phyloP scores from a whole-genome alignment of 2,797 vertebrate species.

The Platyrinchus mystaceus region DNA sequence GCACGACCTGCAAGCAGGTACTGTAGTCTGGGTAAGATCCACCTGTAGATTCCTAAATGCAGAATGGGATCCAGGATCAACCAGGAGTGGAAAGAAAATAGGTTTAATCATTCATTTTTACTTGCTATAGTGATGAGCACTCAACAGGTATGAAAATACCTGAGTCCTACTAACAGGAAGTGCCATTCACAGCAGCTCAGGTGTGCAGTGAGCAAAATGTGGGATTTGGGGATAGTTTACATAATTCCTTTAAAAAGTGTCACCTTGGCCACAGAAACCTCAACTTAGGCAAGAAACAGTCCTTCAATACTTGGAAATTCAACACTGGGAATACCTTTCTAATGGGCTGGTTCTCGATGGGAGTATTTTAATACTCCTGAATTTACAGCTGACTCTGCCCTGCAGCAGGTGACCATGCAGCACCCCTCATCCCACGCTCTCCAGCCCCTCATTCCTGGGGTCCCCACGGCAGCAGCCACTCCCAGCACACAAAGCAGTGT shows the following conservation, averaged over 20 bases:
- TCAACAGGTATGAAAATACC: neutral
- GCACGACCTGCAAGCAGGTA: constrained; percentile 82
- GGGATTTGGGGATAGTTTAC: neutral
- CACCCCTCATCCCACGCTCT: neutral
- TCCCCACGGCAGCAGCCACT: neutral
- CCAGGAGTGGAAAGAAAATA: neutral
- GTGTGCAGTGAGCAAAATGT: neutral
- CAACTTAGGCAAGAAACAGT: rapidly evolving
- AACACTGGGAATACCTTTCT: neutral
- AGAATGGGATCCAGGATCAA: neutral
- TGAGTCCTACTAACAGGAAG: neutral
- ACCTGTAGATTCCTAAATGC: constrained; percentile 69
- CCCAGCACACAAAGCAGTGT: neutral
- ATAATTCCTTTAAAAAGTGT: neutral
- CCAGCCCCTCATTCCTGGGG: neutral
- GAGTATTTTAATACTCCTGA: neutral
- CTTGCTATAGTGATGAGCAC: neutral
- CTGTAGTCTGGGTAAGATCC: constrained; percentile 77
- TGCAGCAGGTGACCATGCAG: constrained; percentile 4
- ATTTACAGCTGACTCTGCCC: neutral
- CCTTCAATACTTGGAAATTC: neutral
- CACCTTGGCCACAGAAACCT: neutral
- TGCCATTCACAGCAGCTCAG: neutral
- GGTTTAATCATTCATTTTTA: neutral
- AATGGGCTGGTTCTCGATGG: neutral